Evolutionary conservation across 1,140 invertebrate genomes (phyloP).

Genomic region (Zaprionus ghesquierei): DNA sequence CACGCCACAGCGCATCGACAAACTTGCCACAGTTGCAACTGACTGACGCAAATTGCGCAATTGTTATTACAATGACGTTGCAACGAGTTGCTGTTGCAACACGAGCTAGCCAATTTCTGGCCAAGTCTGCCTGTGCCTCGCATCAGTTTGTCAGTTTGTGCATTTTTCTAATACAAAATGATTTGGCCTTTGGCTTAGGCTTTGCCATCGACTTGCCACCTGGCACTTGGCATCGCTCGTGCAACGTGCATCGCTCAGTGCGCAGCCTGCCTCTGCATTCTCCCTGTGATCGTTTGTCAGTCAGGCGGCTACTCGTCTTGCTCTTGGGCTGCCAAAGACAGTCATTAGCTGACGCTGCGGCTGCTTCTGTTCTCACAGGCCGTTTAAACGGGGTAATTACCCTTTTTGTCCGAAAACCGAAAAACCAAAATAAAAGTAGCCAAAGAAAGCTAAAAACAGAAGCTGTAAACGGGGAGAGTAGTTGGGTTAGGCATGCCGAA

Average conservation of each 20-base stretch:
- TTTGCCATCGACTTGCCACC: background rate
- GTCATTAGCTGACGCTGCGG: slow-evolving; percentile 57
- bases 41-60: slow-evolving; percentile 79
- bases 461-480: background rate
- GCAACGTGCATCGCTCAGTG: background rate
- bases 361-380: slow-evolving; percentile 62
- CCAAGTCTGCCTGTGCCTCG: slow-evolving; percentile 6
- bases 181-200: slow-evolving; percentile 56
- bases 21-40: slow-evolving; percentile 23
- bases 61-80: slow-evolving; percentile 78
- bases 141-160: slow-evolving; percentile 24
- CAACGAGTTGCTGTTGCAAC: slow-evolving; percentile 45
- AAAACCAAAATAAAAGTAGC: background rate
- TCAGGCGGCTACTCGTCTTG: slow-evolving; percentile 63
- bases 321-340: slow-evolving; percentile 61
- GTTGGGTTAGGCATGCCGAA: background rate
- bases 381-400: slow-evolving; percentile 72
- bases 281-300: slow-evolving; percentile 57
- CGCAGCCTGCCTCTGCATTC: background rate
- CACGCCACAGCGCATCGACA: slow-evolving; percentile 47
- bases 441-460: background rate
- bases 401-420: slow-evolving; percentile 39
- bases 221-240: background rate
- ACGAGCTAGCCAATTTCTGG: slow-evolving; percentile 1
- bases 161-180: slow-evolving; percentile 72